Conservation (phyloP, 2,113 vertebrate species). For the Pelmatolapia mariae region DNA sequence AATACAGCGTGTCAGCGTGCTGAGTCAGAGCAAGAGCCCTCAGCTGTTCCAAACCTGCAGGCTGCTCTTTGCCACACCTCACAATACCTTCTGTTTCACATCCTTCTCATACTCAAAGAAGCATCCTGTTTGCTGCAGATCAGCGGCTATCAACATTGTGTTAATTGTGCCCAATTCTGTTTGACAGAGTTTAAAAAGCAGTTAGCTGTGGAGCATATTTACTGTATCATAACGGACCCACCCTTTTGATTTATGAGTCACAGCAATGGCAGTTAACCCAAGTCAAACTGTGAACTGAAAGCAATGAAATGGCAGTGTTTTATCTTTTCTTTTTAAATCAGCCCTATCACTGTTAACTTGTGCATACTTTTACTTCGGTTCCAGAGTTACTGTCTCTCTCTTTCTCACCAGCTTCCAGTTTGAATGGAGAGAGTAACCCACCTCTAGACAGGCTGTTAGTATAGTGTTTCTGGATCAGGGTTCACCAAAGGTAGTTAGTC, state of each 20-base stretch:
- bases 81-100: constrained; percentile 51
- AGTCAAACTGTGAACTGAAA: constrained; percentile 19
- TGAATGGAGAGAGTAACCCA: neutral
- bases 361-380: neutral
- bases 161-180: neutral
- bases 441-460: neutral
- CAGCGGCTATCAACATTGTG: neutral
- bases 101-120: constrained; percentile 24
- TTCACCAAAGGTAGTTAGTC: constrained; percentile 26
- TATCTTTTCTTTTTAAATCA: neutral
- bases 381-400: neutral
- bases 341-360: neutral
- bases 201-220: neutral
- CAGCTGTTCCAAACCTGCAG: constrained; percentile 32
- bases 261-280: neutral
- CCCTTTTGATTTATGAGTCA: constrained; percentile 47
- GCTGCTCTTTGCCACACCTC: constrained; percentile 25
- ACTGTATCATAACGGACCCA: neutral
- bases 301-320: neutral
- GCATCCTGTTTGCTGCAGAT: constrained; percentile 47
- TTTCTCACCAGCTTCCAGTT: neutral
- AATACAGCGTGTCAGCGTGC: neutral
- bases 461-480: constrained; percentile 24
- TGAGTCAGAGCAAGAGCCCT: constrained; percentile 22
- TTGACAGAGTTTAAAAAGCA: neutral